These are phyloP conservation scores for Drosophila triauraria DNA, from an alignment of 1,140 invertebrate species.

Conservation along the genomic window DNA sequence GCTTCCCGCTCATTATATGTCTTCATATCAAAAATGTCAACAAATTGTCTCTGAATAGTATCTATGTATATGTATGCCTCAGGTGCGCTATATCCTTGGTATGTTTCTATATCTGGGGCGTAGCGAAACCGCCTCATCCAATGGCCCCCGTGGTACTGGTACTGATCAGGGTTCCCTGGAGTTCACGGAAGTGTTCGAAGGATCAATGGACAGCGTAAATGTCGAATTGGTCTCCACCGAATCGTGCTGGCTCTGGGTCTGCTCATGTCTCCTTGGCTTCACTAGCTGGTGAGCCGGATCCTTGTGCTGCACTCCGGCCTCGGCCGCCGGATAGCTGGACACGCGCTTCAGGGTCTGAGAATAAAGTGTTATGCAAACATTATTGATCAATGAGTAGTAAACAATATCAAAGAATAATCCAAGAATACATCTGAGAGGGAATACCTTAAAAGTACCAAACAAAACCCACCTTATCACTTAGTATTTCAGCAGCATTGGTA, in stretches of 20 bases:
- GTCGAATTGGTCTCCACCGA: slow-evolving; percentile 79
- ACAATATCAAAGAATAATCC: too few species aligned
- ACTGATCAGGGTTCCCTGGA: slow-evolving; percentile 82
- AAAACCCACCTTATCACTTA: slow-evolving; percentile 60
- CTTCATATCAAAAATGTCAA: slow-evolving; percentile 49
- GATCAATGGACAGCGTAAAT: slow-evolving; percentile 81
- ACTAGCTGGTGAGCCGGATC: slow-evolving; percentile 73
- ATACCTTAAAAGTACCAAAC: too few species aligned
- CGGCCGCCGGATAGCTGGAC: slow-evolving; percentile 81
- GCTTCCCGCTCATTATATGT: slow-evolving; percentile 14
- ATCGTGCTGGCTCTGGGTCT: slow-evolving; percentile 86
- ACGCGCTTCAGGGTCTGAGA: slow-evolving; percentile 76
- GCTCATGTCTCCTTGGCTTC: slow-evolving; percentile 85
- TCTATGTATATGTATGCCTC: slow-evolving; percentile 27
- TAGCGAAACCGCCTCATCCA: slow-evolving; percentile 21
- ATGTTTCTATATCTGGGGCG: slow-evolving; percentile 18
- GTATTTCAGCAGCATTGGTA: slow-evolving; percentile 59
- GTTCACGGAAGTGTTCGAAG: slow-evolving; percentile 83
- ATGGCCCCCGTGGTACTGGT: slow-evolving; percentile 73
- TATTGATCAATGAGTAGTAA: too few species aligned
- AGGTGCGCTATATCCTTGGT: slow-evolving; percentile 43
- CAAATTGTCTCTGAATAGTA: slow-evolving; percentile 29
- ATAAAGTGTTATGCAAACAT: too few species aligned
- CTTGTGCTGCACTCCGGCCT: slow-evolving; percentile 68
- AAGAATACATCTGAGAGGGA: too few species aligned